Evolutionary conservation across 2,113 vertebrate genomes (phyloP).

Genomic region (Fregetta grallaria): DNA sequence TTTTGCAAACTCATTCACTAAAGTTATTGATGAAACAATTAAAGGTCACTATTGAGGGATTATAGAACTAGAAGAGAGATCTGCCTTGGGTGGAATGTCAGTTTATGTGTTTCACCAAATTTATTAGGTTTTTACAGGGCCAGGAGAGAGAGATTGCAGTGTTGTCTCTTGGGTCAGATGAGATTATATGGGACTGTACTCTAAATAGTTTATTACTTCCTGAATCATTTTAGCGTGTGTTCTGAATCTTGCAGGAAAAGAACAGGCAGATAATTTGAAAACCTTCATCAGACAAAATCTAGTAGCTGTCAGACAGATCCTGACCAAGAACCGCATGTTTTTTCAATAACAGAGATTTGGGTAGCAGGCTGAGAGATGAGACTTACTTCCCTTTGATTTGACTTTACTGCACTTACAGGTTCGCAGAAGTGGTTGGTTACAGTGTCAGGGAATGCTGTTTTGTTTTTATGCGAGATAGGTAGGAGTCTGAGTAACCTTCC

Average conservation of each 20-base stretch:
- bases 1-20: neutral
- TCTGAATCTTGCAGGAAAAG: neutral
- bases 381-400: neutral
- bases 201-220: constrained; percentile 31
- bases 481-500: neutral
- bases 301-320: neutral
- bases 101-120: neutral
- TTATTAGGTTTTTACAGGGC: constrained; percentile 23
- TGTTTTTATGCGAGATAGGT: neutral
- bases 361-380: neutral
- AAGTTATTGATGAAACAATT: neutral
- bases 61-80: neutral
- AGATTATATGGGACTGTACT: neutral
- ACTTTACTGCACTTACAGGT: neutral
- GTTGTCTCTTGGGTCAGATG: constrained; percentile 20
- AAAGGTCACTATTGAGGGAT: neutral
- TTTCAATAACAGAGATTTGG: neutral
- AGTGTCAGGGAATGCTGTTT: neutral
- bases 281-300: neutral
- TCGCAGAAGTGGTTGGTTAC: neutral
- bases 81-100: neutral
- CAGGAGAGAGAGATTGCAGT: neutral
- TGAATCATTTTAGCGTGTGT: neutral
- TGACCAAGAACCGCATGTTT: neutral
- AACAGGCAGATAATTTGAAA: neutral